These are phyloP conservation scores for Homarus americanus DNA, from an alignment of 1,140 invertebrate species.

Conservation along the genomic window DNA sequence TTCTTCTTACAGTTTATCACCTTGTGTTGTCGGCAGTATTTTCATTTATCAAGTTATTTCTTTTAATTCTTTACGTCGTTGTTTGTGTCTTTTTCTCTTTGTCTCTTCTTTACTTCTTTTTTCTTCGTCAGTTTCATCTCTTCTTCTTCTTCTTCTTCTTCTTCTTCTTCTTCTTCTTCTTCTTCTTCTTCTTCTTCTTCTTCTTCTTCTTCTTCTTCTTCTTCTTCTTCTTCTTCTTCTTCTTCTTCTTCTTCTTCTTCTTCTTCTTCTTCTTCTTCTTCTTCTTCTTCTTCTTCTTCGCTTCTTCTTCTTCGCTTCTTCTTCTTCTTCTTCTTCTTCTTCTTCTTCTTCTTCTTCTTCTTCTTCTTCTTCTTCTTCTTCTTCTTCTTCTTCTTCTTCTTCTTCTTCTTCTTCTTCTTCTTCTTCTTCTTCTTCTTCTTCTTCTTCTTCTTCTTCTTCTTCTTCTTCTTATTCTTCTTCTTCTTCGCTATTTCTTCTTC, in stretches of 20 bases:
- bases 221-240: background rate
- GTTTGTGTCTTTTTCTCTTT: background rate
- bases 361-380: background rate
- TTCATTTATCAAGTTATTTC: background rate
- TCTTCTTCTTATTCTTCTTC: too few species aligned
- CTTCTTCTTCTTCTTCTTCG: too few species aligned
- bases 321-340: background rate
- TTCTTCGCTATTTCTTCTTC: too few species aligned
- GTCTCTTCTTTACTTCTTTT: constrained; percentile 1
- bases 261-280: background rate
- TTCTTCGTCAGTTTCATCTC: background rate
- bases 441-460: background rate
- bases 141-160: background rate
- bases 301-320: too few species aligned
- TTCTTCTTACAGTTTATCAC: background rate
- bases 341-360: background rate
- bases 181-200: background rate
- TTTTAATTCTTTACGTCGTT: background rate
- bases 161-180: background rate
- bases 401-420: too few species aligned
- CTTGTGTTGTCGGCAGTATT: background rate
- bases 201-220: background rate
- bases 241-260: background rate
- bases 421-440: background rate
- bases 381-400: too few species aligned